Percentiles rank a stretch among this genome's conserved stretches.
Conservation (phyloP, 2,888 invertebrate species). For the Chydorus sphaericus region DNA sequence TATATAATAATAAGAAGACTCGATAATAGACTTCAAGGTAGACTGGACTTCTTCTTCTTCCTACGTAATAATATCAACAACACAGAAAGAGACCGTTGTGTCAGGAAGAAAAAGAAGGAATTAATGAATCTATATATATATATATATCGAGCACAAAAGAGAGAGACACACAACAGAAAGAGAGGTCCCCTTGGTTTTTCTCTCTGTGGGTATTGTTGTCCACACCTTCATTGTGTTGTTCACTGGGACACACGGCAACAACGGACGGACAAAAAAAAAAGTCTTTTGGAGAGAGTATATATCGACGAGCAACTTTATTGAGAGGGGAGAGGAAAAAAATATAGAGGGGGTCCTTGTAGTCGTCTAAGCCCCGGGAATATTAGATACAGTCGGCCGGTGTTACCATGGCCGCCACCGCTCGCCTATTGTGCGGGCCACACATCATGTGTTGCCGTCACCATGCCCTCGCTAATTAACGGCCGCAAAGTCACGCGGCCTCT, state of each 20-base stretch:
- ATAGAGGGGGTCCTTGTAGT: background rate
- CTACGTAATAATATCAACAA: too few relatives aligned
- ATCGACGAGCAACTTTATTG: background rate
- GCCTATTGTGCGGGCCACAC: too few relatives aligned
- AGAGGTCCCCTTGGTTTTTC: background rate
- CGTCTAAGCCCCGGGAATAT: background rate
- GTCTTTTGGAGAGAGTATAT: background rate
- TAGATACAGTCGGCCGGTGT: slow-evolving; percentile 4
- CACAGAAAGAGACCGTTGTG: too few relatives aligned
- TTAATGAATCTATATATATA: too few relatives aligned
- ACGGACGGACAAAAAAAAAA: background rate
- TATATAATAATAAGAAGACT: too few relatives aligned
- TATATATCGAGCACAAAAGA: background rate
- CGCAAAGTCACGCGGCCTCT: too few relatives aligned
- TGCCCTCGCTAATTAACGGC: too few relatives aligned
- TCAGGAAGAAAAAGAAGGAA: background rate
- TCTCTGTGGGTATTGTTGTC: slow-evolving; percentile 6
- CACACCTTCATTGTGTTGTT: slow-evolving; percentile 5
- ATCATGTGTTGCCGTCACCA: too few relatives aligned
- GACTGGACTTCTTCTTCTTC: too few relatives aligned
- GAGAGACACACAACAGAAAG: background rate
- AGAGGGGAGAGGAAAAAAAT: background rate
- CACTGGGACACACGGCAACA: background rate
- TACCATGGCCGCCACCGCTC: background rate
- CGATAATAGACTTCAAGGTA: too few relatives aligned